phyloP scores from a whole-genome alignment of 92 coral and sea anemone genomes.

The Parazoanthus atlanticus region DNA sequence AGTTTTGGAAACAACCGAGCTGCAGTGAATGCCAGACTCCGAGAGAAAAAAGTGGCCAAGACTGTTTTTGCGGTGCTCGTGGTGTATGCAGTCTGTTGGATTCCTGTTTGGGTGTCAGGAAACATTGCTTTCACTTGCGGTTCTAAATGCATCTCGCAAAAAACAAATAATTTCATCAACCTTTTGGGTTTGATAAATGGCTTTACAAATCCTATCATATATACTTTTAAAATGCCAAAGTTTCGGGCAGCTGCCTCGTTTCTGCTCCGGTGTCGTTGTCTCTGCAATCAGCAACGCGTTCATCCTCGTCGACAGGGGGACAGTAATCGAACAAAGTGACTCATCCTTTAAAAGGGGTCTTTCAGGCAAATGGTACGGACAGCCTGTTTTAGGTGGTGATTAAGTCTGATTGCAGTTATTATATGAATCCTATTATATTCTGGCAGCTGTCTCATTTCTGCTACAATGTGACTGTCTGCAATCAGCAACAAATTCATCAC shows the following conservation, averaged over 20 bases:
- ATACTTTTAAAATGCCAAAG: slow-evolving; percentile 45
- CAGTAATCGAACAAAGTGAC: neutral
- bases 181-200: slow-evolving; percentile 29
- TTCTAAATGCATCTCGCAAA: slow-evolving; percentile 21
- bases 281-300: neutral
- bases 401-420: no score
- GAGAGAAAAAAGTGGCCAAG: slow-evolving; percentile 31
- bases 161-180: slow-evolving; percentile 24
- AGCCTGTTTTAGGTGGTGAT: no score
- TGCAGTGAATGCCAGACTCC: slow-evolving; percentile 11
- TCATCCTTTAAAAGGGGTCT: no score
- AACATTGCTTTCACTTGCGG: slow-evolving; percentile 40
- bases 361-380: no score
- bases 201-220: slow-evolving; percentile 34
- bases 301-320: neutral
- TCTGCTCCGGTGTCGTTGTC: slow-evolving; percentile 22
- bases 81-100: slow-evolving; percentile 33
- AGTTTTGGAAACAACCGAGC: slow-evolving; percentile 18
- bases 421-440: no score
- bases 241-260: slow-evolving; percentile 19
- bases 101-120: slow-evolving; percentile 33
- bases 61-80: slow-evolving; percentile 21
- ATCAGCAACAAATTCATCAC: no score
- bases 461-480: no score
- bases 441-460: no score